phyloP scores from a whole-genome alignment of 1,140 invertebrate species.

The Eufriesea mexicana region DNA sequence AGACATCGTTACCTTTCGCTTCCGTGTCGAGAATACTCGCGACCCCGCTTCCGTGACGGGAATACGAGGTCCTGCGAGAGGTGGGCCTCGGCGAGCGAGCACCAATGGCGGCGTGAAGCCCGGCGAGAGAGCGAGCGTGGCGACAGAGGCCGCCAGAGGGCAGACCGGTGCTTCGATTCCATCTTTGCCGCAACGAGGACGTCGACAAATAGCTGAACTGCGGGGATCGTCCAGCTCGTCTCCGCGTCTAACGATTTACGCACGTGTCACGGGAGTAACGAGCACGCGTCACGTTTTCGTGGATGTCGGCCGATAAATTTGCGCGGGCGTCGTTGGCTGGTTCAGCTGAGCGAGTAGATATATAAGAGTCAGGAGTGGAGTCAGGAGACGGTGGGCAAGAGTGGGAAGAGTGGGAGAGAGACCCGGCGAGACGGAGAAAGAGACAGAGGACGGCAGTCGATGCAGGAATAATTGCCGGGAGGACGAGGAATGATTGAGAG shows the following conservation, averaged over 20 bases:
- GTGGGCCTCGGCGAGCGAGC: neutral
- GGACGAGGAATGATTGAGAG: slow-evolving; percentile 69
- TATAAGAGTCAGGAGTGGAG: too few relatives aligned
- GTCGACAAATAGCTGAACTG: slow-evolving; percentile 37
- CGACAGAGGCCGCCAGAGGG: rapidly evolving
- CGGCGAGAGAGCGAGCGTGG: neutral
- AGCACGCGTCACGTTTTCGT: slow-evolving; percentile 53
- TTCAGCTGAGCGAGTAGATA: too few relatives aligned
- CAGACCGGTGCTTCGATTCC: slow-evolving; percentile 12
- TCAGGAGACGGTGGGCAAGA: neutral
- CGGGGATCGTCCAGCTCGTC: neutral
- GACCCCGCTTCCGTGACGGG: slow-evolving; percentile 45
- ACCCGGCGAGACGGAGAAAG: neutral
- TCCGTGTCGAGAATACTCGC: slow-evolving; percentile 53
- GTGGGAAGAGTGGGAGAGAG: too few relatives aligned
- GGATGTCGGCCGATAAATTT: slow-evolving; percentile 17
- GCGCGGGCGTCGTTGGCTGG: too few relatives aligned
- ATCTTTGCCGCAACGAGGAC: slow-evolving; percentile 44
- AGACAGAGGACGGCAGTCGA: neutral
- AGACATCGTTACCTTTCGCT: slow-evolving; percentile 57
- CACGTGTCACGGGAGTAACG: slow-evolving; percentile 56
- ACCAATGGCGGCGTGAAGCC: too few relatives aligned
- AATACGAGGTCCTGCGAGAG: neutral
- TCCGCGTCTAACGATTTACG: slow-evolving; percentile 59
- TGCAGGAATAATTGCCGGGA: slow-evolving; percentile 73